Conservation (phyloP, 2,797 vertebrate species). For the Chaetophractus vellerosus region DNA sequence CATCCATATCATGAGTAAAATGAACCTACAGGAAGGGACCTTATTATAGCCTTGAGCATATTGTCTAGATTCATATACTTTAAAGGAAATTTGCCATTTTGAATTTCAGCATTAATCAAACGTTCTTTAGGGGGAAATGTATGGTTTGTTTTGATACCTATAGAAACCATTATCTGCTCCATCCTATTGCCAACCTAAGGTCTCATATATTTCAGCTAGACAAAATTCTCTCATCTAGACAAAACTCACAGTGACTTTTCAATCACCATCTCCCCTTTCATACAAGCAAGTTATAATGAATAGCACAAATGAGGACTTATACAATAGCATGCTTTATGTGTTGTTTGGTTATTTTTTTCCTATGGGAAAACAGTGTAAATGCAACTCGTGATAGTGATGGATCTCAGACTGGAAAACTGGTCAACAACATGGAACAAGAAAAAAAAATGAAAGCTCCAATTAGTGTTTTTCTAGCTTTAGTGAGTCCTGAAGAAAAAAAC, state of each 20-base stretch:
- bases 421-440: neutral
- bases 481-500: slow-evolving; percentile 9
- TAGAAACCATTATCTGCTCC: neutral
- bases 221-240: neutral
- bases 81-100: slow-evolving; percentile 16
- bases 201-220: neutral
- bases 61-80: neutral
- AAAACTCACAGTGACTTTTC: neutral
- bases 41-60: neutral
- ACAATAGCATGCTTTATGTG: slow-evolving; percentile 16
- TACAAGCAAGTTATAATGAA: slow-evolving; percentile 14
- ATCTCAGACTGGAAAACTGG: slow-evolving; percentile 40
- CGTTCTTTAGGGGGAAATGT: neutral
- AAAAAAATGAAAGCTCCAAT: slow-evolving; percentile 45
- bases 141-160: neutral
- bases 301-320: neutral
- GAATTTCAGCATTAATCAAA: slow-evolving; percentile 21
- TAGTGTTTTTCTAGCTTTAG: slow-evolving; percentile 56
- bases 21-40: neutral
- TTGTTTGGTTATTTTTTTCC: slow-evolving; percentile 41
- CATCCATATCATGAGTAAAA: neutral
- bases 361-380: slow-evolving; percentile 42
- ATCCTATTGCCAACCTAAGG: neutral
- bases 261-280: neutral
- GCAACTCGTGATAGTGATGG: neutral